Percentiles rank a stretch among this genome's conserved stretches.
Conservation (phyloP, 2,797 vertebrate species). For the Prunella strophiata region DNA sequence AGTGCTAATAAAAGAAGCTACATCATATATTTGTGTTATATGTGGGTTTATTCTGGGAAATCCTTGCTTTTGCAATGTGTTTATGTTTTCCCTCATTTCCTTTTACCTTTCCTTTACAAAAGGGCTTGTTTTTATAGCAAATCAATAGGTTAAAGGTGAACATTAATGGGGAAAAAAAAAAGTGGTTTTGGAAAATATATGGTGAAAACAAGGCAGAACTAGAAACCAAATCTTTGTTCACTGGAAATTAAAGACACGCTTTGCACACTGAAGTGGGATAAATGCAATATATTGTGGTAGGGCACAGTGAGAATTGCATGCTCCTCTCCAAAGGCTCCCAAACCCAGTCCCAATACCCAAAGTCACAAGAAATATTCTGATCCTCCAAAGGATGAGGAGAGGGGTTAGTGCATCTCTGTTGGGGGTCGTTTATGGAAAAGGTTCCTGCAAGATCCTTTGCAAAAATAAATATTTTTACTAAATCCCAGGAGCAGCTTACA, state of each 20-base stretch:
- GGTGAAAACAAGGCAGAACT: constrained; percentile 46
- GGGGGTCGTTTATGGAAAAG: constrained; percentile 51
- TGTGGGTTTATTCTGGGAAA: constrained; percentile 62
- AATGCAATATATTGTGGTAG: constrained; percentile 9
- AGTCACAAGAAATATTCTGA: background rate
- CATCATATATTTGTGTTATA: constrained; percentile 56
- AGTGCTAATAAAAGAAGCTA: constrained; percentile 68
- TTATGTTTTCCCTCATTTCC: constrained; percentile 68
- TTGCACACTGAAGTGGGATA: constrained; percentile 7
- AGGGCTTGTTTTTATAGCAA: constrained; percentile 53
- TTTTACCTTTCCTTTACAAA: constrained; percentile 60
- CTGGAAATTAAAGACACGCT: constrained; percentile 30
- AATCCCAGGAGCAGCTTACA: constrained; percentile 59
- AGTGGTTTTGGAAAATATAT: constrained; percentile 38
- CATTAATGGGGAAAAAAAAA: background rate
- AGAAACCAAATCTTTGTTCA: constrained; percentile 41
- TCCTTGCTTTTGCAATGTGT: constrained; percentile 62
- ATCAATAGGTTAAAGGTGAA: constrained; percentile 60
- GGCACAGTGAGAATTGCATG: background rate
- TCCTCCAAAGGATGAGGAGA: background rate
- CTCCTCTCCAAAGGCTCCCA: background rate
- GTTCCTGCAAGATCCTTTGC: constrained; percentile 52
- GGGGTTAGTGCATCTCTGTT: constrained; percentile 32
- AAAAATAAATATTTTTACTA: constrained; percentile 68
- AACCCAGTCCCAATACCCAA: background rate